Conservation (phyloP, 2,797 vertebrate species). For the Siniperca undulata region DNA sequence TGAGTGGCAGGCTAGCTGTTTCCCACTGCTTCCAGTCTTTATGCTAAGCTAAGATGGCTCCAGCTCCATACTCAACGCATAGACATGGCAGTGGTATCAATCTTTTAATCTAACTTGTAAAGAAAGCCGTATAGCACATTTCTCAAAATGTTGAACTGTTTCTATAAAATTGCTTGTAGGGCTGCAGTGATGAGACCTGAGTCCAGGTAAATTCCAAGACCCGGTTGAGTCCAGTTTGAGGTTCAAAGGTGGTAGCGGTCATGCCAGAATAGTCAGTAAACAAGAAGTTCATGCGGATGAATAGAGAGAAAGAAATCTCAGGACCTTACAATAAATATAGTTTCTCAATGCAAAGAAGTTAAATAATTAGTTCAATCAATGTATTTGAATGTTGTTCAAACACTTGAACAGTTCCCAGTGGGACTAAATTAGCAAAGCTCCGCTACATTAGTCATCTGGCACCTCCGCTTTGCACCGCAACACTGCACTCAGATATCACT, state of each 20-base stretch:
- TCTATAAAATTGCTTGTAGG: no score
- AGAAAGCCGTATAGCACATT: no score
- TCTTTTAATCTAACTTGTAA: no score
- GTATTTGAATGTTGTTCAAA: background rate
- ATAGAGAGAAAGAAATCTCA: background rate
- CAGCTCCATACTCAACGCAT: no score
- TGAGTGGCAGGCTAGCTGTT: no score
- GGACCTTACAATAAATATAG: background rate
- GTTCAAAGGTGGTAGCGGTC: background rate
- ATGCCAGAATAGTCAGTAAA: background rate
- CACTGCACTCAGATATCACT: background rate
- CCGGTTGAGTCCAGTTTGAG: background rate
- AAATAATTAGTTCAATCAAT: background rate
- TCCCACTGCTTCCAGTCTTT: no score
- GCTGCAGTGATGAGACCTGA: background rate
- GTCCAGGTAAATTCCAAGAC: background rate
- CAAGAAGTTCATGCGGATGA: background rate
- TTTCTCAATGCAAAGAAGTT: background rate
- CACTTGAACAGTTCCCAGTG: slow-evolving; percentile 17
- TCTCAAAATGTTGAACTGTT: no score
- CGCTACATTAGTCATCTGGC: slow-evolving; percentile 22
- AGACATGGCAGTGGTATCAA: no score
- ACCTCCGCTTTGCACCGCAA: background rate
- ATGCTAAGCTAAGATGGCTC: no score
- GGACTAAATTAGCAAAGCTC: slow-evolving; percentile 24